Evolutionary conservation across 2,888 invertebrate species (phyloP).

Genomic region (Mimas tiliae): DNA sequence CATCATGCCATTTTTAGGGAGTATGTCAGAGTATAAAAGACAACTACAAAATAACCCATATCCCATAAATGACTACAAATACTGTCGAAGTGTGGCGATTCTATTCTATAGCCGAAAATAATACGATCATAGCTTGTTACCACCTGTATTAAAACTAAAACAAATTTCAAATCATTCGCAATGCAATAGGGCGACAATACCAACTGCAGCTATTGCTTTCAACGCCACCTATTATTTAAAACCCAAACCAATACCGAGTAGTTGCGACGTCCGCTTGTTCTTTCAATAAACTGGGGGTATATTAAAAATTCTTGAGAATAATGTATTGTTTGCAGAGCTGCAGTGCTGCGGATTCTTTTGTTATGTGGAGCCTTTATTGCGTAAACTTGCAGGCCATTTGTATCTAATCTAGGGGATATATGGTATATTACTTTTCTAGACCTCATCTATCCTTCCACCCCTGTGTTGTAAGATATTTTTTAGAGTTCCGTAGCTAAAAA

Average conservation of each 20-base stretch:
- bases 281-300: conserved; percentile 41
- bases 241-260: conserved; percentile 49
- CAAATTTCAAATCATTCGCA: background rate
- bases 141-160: background rate
- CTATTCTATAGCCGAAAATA: too few relatives aligned
- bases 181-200: conserved; percentile 41
- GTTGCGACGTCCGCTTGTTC: conserved; percentile 32
- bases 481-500: too few relatives aligned
- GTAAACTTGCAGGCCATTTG: conserved; percentile 5
- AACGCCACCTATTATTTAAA: conserved; percentile 59
- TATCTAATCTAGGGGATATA: conserved; percentile 14
- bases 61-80: too few relatives aligned
- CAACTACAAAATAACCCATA: conserved; percentile 3
- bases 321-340: conserved; percentile 33
- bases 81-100: too few relatives aligned
- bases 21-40: background rate
- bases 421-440: background rate
- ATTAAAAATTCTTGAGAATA: conserved; percentile 54
- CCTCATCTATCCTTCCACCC: background rate
- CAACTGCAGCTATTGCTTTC: conserved; percentile 42
- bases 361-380: conserved; percentile 29
- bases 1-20: too few relatives aligned
- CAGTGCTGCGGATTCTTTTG: conserved; percentile 34
- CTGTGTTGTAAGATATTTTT: background rate
- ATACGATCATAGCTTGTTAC: too few relatives aligned